A percentile compares a stretch with the other conserved stretches of the same genome.
Conservation (phyloP, 2,113 vertebrate genomes). For the Eclectus roratus region DNA sequence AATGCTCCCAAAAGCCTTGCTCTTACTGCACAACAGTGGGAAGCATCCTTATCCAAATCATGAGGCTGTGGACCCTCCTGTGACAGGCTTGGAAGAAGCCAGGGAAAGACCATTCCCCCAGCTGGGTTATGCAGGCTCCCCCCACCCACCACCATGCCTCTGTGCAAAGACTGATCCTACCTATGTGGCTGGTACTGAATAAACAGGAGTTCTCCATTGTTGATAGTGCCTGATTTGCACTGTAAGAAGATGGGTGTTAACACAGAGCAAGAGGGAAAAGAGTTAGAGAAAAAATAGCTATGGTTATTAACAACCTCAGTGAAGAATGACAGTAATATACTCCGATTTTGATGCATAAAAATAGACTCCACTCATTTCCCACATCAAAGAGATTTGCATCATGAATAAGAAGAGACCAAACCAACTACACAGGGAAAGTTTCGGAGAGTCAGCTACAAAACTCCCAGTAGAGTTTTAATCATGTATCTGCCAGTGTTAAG, state of each 20-base stretch:
- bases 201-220: background rate
- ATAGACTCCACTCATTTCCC: background rate
- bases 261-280: background rate
- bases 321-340: background rate
- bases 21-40: accelerated
- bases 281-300: background rate
- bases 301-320: background rate
- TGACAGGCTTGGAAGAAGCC: background rate
- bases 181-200: background rate
- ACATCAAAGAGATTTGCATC: background rate
- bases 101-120: background rate
- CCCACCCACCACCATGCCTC: too few species aligned
- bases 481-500: background rate
- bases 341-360: background rate
- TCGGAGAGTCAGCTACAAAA: background rate
- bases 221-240: accelerated
- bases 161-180: background rate
- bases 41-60: background rate
- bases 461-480: background rate
- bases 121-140: accelerated
- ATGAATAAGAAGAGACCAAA: background rate
- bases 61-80: background rate
- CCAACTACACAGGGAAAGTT: background rate
- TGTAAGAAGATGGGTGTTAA: background rate
- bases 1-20: background rate